Percentiles rank a stretch among this genome's conserved stretches.
These are phyloP conservation scores for Chrysomela aeneicollis DNA, from an alignment of 2,888 invertebrate genomes.

Conservation along the genomic window DNA sequence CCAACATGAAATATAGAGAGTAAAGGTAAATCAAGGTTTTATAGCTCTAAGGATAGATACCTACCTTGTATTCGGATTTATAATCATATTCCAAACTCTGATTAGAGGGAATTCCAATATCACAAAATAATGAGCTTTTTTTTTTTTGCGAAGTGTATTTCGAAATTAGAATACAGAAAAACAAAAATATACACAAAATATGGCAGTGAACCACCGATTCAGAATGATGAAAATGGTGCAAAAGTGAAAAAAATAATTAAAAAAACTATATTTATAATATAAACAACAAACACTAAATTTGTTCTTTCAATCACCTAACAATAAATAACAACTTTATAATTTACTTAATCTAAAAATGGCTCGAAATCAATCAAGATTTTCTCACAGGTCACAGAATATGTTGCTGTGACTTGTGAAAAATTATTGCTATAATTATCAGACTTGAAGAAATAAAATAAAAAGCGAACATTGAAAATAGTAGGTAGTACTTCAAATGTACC, in stretches of 20 bases:
- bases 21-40: too few relatives aligned
- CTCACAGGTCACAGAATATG: conserved; percentile 30
- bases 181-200: conserved; percentile 41
- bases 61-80: too few relatives aligned
- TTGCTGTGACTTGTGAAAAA: neutral
- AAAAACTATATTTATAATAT: conserved; percentile 27
- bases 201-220: conserved; percentile 46
- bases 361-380: conserved; percentile 33
- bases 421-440: neutral
- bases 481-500: too few relatives aligned
- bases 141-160: conserved; percentile 31
- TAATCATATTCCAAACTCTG: neutral
- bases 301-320: conserved; percentile 54
- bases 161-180: conserved; percentile 22
- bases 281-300: conserved; percentile 34
- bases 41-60: too few relatives aligned
- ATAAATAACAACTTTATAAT: conserved; percentile 53
- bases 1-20: too few relatives aligned
- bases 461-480: neutral
- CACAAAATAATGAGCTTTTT: conserved; percentile 2
- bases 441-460: neutral
- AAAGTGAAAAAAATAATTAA: conserved; percentile 41
- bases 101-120: neutral
- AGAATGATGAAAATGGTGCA: conserved; percentile 46
- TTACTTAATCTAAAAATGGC: conserved; percentile 46